These are phyloP conservation scores for Phytoseiulus persimilis DNA, from an alignment of 2,888 invertebrate genomes.

Conservation along the genomic window DNA sequence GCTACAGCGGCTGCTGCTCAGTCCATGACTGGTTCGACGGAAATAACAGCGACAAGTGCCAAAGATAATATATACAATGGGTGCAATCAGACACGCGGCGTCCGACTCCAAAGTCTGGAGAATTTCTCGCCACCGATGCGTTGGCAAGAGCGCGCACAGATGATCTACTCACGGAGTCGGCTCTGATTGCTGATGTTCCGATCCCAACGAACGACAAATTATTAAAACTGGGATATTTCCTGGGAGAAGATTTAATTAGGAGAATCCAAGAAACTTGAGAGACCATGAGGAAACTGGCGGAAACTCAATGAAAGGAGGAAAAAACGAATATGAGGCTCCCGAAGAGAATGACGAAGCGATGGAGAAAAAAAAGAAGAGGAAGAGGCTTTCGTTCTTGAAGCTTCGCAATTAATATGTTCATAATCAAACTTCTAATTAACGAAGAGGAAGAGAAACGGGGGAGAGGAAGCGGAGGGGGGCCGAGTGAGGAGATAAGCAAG, in stretches of 20 bases:
- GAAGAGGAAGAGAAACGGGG: slow-evolving; percentile 7
- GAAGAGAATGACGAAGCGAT: background rate
- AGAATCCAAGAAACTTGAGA: background rate
- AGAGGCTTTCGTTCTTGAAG: slow-evolving; percentile 5
- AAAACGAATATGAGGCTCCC: background rate
- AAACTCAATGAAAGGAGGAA: background rate
- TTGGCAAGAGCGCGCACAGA: no score
- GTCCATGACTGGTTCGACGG: background rate
- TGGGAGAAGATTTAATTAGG: background rate
- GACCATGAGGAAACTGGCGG: background rate
- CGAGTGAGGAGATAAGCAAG: background rate
- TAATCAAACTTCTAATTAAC: slow-evolving; percentile 24
- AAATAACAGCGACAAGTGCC: background rate
- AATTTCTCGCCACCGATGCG: no score
- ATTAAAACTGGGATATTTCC: background rate
- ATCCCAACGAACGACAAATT: no score
- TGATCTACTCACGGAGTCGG: no score
- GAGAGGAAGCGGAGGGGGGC: background rate
- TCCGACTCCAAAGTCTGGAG: no score
- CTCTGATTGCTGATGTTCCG: no score
- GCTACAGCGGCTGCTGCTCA: background rate
- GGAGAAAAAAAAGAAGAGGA: background rate
- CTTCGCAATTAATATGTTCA: slow-evolving; percentile 5
- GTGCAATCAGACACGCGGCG: background rate
- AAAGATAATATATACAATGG: background rate